Evolutionary conservation across 2,797 vertebrate genomes (phyloP), one percentile per base, ranked within the genome.

Genomic region (Periophthalmus magnuspinnatus): DNA sequence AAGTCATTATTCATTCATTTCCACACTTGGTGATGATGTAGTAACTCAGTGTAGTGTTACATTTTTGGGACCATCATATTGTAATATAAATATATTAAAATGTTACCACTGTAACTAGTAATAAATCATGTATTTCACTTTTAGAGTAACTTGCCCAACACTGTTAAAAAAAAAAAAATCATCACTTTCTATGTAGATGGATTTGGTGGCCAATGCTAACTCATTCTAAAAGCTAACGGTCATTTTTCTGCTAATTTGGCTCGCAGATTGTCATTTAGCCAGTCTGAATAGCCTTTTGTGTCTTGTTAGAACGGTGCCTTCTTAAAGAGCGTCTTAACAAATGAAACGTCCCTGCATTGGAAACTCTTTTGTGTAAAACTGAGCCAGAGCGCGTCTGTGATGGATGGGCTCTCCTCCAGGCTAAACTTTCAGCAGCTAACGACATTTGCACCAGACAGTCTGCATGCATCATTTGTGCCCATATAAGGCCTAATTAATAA

Each of bases 401-500:
- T 63, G 38, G 61, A 63, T 63, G 61, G 21, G 13, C 21, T 45
- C 38, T 47, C 21, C 61, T 63, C 38, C 16, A 5, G 38, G 61
- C 61, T 24, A 47, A 63, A 63, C 61, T 63, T 63, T 62, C 21
- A 47, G 24, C 32, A 52, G 47, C 47, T 52, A 52, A 50, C 28
- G 47, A 41, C n/a, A 10, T 34, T 41, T 48, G 45, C 38, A 60
- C 65, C 52, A 60, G 68, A 69, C n/a, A 11, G 63, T 57, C 36
- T 69, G 61, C 50, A 41, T 65, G 68, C 72, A 73, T 70, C 32
- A 50, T 65, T 19, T 61, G 67, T 63, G 67, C 74, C 65, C 45
- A 54, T n/a, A 47, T 63, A 72, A 14, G 54, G 57, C 28, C 10
- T 7, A 73, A 75, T 83, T 74, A 76, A 73, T 69, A 68, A 67